A percentile compares a stretch with the other conserved stretches of the same genome.
Evolutionary conservation across 2,797 vertebrate species (phyloP).

Genomic region (Myripristis jacobus): DNA sequence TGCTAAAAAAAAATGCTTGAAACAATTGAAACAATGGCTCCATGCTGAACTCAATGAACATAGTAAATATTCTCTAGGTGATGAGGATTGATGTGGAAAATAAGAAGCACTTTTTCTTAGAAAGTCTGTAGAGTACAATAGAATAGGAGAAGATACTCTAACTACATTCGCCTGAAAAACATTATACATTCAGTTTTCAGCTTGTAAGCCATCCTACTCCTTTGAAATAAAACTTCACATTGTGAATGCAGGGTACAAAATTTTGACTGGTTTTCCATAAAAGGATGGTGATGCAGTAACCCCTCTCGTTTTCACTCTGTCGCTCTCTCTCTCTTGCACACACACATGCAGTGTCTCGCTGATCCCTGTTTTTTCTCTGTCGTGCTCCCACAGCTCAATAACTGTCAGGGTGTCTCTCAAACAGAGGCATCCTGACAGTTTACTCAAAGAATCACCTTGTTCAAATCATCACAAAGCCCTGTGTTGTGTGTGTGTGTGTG

Average conservation of each 20-base stretch:
- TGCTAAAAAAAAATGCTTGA: no score
- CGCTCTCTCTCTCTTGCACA: background rate
- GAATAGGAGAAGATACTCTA: background rate
- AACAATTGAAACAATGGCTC: no score
- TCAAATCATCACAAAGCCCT: conserved; percentile 14
- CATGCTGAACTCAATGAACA: no score
- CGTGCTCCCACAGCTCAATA: background rate
- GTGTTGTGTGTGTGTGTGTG: conserved; percentile 8
- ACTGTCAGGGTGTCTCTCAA: background rate
- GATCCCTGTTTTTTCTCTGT: background rate
- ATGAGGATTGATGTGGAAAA: no score
- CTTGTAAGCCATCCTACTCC: background rate
- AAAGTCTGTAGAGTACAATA: background rate
- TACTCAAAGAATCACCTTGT: background rate
- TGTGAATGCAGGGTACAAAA: background rate
- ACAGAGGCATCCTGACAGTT: background rate
- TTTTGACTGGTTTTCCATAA: conserved; percentile 57
- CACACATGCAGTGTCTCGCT: background rate
- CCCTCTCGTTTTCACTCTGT: conserved; percentile 15
- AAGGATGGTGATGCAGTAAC: conserved; percentile 35
- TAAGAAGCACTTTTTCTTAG: no score
- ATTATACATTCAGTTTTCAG: background rate
- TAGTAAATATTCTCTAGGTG: no score
- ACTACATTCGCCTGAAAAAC: background rate
- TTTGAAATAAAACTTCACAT: background rate